Evolutionary conservation across 2,888 invertebrate species (phyloP), one percentile per base, ranked within the genome.

Genomic region (Pseudeuparius sepicola): DNA sequence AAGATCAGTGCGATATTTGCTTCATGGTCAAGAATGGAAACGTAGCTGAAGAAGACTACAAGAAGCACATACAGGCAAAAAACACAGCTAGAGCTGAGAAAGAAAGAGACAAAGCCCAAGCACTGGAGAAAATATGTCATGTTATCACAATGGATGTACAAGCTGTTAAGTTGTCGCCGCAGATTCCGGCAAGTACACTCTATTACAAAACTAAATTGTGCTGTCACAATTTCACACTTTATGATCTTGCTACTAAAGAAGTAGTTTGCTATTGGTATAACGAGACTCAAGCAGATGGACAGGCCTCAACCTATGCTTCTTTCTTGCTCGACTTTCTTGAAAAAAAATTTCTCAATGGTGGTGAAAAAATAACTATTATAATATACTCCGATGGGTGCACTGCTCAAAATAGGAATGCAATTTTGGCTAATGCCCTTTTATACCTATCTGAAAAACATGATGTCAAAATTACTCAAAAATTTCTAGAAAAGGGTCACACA

Each of bases 201-300:
- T 52, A 51, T 32, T 53, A 41, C 27, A 51, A 49, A 34, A 43
- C 43, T 2, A 53, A 53, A 36, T 33, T 53, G 9, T 36, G 37
- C 4, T 39, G 43, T 10, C 52, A 53, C 28, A 52, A 54, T 38
- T 54, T 49, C 35, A 50, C 47, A 3, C 13, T 53, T 31, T 50
- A 38, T 31, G 30, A 53, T 34, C 15, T 51, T 5, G 42, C 28
- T 7, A 47, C 34, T 13, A 26, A 44, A 6, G 34, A 46, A 17
- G 39, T 24, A 3, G 25, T 12, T 4, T 46, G 48, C 28, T 51
- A 40, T 31, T 49, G 48, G 47, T 34, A 16, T 34, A 20, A 33
- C 11, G 40, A 40, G 20, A 29, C 14, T 11, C 17, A 38, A n/a
- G 35, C 34, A 14, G 38, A 35, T 39, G 14, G 17, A n/a, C 17